These are phyloP conservation scores for Pelagia noctiluca DNA, from an alignment of 30 jellyfish, hydroid and myxozoan species.

Conservation along the genomic window DNA sequence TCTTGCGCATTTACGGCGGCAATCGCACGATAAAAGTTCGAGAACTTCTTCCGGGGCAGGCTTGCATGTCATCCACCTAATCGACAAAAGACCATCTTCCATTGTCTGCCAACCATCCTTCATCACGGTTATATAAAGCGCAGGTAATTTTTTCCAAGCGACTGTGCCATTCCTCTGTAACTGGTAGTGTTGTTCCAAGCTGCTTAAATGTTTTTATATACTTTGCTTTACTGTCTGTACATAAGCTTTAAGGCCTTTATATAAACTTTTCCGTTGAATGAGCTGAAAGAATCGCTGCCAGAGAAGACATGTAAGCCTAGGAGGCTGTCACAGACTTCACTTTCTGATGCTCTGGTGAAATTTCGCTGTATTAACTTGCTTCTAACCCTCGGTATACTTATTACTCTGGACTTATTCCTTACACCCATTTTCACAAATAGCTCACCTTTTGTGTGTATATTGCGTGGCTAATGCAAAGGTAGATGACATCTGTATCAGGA, in stretches of 20 bases:
- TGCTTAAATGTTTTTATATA: conserved; percentile 5
- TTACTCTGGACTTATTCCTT: conserved; percentile 28
- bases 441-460: conserved; percentile 14
- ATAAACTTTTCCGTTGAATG: conserved; percentile 27
- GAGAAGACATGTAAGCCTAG: conserved; percentile 16
- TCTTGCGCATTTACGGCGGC: background rate
- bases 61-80: conserved; percentile 35
- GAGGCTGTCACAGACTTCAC: conserved; percentile 3
- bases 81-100: background rate
- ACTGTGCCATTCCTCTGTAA: background rate
- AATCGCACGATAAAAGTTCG: background rate
- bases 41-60: conserved; percentile 29
- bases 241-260: background rate
- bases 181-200: conserved; percentile 11
- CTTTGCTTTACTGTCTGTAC: background rate
- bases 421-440: conserved; percentile 42
- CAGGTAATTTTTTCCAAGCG: conserved; percentile 1
- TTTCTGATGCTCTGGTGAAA: background rate
- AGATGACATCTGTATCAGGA: conserved; percentile 56
- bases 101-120: background rate
- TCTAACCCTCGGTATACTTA: conserved; percentile 21
- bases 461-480: conserved; percentile 41
- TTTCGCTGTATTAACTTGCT: background rate
- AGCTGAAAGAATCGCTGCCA: conserved; percentile 25
- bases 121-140: conserved; percentile 33